Evolutionary conservation across 1,140 invertebrate species (phyloP).

Genomic region (Aphaenogaster rudis): DNA sequence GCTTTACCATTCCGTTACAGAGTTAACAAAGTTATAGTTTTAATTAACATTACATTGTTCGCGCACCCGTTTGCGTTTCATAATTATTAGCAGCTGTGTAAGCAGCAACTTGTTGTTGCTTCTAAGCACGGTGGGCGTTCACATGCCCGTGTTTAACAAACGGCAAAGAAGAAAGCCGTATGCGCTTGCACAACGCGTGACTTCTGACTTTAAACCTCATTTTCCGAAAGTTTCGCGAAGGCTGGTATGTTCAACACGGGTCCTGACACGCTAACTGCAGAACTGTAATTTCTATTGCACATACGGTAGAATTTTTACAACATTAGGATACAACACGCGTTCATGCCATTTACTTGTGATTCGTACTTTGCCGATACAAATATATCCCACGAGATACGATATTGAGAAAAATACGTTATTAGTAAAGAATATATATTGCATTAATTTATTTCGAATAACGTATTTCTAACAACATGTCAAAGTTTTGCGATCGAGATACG

Average conservation of each 20-base stretch:
- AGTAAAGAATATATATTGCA: not conserved
- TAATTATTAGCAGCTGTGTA: conserved; percentile 30
- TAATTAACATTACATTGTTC: conserved; percentile 1
- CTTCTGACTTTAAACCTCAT: conserved; percentile 26
- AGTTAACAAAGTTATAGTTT: not conserved
- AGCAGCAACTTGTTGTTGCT: conserved; percentile 11
- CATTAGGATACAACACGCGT: not conserved
- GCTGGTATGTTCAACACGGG: not conserved
- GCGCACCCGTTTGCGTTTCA: not conserved
- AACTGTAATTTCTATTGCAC: not conserved
- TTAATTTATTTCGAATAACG: not conserved
- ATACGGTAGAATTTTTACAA: not conserved
- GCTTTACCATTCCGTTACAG: not conserved
- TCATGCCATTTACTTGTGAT: not conserved
- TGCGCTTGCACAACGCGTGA: not conserved
- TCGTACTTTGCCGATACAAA: not conserved
- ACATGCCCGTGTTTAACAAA: not conserved
- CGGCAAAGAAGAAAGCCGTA: not conserved
- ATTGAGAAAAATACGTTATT: not conserved
- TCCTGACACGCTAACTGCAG: not conserved
- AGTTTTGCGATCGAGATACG: not conserved
- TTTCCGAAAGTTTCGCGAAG: conserved; percentile 17
- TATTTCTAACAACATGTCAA: not conserved
- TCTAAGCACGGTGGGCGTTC: not conserved
- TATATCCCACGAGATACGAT: not conserved